Conservation (phyloP, 2,888 invertebrate genomes). For the Polymixis flavicincta region DNA sequence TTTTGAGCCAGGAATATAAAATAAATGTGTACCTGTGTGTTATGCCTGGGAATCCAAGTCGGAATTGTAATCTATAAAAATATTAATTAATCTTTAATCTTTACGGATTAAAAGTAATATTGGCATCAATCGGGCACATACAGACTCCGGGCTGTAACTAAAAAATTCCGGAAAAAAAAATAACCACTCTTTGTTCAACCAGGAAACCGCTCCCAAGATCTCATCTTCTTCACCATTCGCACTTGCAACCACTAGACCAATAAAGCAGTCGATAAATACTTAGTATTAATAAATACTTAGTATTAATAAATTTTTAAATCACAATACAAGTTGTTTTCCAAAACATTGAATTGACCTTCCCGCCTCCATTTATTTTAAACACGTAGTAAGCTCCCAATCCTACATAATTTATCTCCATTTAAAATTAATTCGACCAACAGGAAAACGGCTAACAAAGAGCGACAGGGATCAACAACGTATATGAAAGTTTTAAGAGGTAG, state of each 20-base stretch:
- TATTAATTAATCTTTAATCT: too few relatives aligned
- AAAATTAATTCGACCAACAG: background rate
- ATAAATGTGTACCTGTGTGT: too few relatives aligned
- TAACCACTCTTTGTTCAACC: background rate
- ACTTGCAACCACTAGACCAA: background rate
- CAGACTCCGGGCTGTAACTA: too few relatives aligned
- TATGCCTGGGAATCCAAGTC: too few relatives aligned
- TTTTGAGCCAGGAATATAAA: too few relatives aligned
- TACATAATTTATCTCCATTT: conserved; percentile 8
- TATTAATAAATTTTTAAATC: too few relatives aligned
- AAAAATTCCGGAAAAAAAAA: background rate
- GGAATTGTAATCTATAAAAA: too few relatives aligned
- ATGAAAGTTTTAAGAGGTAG: too few relatives aligned
- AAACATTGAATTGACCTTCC: background rate
- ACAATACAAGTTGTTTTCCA: background rate
- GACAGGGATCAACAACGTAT: conserved; percentile 13
- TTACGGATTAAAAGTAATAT: too few relatives aligned
- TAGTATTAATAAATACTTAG: too few relatives aligned
- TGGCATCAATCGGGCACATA: background rate
- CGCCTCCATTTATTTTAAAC: background rate
- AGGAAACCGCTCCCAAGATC: too few relatives aligned
- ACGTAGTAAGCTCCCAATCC: background rate
- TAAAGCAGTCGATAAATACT: background rate
- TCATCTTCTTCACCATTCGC: background rate
- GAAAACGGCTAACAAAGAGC: conserved; percentile 21